phyloP scores from a whole-genome alignment of 2,113 vertebrate species.

The Psittacus erithacus region DNA sequence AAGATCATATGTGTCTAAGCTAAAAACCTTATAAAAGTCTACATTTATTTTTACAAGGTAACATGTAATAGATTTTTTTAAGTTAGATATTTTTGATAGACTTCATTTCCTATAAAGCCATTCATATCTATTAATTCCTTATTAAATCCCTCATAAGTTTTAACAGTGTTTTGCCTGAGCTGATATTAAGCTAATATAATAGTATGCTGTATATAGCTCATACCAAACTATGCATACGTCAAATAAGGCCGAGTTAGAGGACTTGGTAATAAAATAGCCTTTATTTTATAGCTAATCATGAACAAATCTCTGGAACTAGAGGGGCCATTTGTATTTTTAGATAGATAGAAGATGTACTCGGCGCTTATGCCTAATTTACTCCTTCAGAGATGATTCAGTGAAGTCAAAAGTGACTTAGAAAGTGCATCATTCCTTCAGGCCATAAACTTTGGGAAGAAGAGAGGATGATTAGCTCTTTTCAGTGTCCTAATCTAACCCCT shows the following conservation, averaged over 20 bases:
- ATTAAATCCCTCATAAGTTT: background rate
- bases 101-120: slow-evolving; percentile 2
- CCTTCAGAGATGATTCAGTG: background rate
- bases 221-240: background rate
- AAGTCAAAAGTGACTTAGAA: background rate
- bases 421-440: background rate
- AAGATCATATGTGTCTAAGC: background rate
- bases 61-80: background rate
- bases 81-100: slow-evolving; percentile 16
- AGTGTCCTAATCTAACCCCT: background rate
- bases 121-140: slow-evolving; percentile 27
- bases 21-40: background rate
- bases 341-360: background rate
- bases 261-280: slow-evolving; percentile 5
- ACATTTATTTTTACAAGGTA: background rate
- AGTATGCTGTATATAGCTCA: background rate
- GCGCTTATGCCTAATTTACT: background rate
- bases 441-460: background rate
- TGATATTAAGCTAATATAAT: slow-evolving; percentile 2
- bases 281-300: background rate
- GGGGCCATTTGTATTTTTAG: background rate
- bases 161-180: background rate
- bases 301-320: background rate
- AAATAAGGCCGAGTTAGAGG: background rate
- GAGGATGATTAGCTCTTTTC: background rate